Conservation (phyloP, 2,888 invertebrate species). For the Labia minor region DNA sequence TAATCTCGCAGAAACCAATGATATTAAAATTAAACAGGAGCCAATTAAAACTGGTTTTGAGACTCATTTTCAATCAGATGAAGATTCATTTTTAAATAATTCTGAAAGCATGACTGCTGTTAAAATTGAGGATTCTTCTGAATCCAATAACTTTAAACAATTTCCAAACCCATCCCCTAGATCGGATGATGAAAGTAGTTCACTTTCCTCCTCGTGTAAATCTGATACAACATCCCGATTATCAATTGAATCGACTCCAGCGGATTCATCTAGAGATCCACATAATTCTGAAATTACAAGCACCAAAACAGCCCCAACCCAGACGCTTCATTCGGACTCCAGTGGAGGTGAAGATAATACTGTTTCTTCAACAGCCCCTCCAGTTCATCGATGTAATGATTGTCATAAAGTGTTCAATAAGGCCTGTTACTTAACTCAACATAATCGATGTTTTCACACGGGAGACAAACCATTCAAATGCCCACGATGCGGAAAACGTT, state of each 20-base stretch:
- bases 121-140: background rate
- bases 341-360: background rate
- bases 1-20: background rate
- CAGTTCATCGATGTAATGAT: conserved; percentile 57
- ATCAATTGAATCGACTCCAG: background rate
- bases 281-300: conserved; percentile 17
- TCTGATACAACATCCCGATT: background rate
- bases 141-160: background rate
- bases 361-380: conserved; percentile 30
- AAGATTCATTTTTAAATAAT: background rate
- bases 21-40: background rate
- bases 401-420: conserved; percentile 78
- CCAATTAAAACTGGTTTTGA: background rate
- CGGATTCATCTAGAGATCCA: background rate
- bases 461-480: conserved; percentile 81
- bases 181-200: background rate
- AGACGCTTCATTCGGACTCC: background rate
- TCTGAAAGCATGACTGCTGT: background rate
- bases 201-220: background rate
- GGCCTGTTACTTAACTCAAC: conserved; percentile 79
- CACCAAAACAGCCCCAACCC: conserved; percentile 16
- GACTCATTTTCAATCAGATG: background rate
- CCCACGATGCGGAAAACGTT: conserved; percentile 73
- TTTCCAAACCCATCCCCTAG: background rate
- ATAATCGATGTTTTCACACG: conserved; percentile 79